Evolutionary conservation across 2,113 vertebrate species (phyloP).

Genomic region (Poeciliopsis occidentalis): DNA sequence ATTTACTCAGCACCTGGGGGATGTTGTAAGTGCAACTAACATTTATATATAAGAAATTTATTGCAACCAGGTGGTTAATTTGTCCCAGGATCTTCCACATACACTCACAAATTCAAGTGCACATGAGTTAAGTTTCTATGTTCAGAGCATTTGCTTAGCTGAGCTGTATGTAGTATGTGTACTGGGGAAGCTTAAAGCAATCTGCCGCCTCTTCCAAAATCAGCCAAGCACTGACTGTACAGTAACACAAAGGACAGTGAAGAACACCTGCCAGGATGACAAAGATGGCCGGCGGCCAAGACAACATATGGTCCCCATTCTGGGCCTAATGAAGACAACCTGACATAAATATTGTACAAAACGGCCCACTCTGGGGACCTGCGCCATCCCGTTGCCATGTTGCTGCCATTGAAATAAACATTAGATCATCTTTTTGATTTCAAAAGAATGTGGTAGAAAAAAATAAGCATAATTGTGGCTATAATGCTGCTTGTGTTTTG

Average conservation of each 20-base stretch:
- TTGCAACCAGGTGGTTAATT: conserved; percentile 23
- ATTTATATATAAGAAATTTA: conserved; percentile 17
- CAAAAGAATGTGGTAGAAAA: conserved; percentile 2
- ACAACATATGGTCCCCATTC: conserved; percentile 69
- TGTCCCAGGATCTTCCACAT: conserved; percentile 17
- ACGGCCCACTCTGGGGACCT: conserved; percentile 39
- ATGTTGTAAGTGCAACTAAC: conserved; percentile 23
- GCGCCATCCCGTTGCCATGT: conserved; percentile 14
- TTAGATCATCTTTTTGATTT: conserved; percentile 45
- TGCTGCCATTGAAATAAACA: conserved; percentile 51
- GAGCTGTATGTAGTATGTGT: conserved; percentile 34
- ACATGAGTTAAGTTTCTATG: conserved; percentile 8
- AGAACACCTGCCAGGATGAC: conserved; percentile 72
- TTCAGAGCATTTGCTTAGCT: conserved; percentile 26
- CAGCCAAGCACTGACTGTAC: conserved; percentile 47
- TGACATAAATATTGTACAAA: conserved; percentile 69
- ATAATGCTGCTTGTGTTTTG: conserved; percentile 23
- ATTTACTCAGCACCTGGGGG: conserved; percentile 20
- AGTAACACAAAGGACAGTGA: conserved; percentile 61
- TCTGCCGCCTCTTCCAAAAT: conserved; percentile 61
- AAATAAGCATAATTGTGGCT: conserved; percentile 1
- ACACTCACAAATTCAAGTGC: background rate
- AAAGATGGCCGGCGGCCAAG: conserved; percentile 71
- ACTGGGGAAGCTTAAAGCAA: conserved; percentile 55
- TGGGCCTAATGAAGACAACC: conserved; percentile 74